These are phyloP conservation scores for Ctenosaura bakeri DNA, from an alignment of 2,797 vertebrate genomes.

Conservation along the genomic window DNA sequence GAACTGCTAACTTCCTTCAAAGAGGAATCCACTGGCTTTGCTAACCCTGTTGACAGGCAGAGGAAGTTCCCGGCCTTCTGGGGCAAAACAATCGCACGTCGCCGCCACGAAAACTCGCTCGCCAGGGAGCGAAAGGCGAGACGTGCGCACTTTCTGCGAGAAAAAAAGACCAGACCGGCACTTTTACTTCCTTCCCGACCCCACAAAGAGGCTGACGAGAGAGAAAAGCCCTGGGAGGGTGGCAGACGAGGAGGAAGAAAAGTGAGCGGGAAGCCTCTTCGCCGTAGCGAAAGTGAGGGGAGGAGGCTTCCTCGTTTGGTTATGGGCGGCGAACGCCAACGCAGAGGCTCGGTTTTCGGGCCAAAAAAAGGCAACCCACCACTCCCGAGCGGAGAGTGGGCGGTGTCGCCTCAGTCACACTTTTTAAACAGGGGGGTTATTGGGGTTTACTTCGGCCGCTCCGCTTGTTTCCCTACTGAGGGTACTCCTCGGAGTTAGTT, in stretches of 20 bases:
- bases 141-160: neutral
- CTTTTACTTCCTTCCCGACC: neutral
- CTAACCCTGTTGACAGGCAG: slow-evolving; percentile 30
- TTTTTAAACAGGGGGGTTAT: neutral
- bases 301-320: neutral
- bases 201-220: neutral
- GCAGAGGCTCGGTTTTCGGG: neutral
- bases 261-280: neutral
- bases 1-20: slow-evolving; percentile 1
- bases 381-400: neutral
- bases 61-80: slow-evolving; percentile 26
- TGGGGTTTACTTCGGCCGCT: too few relatives aligned
- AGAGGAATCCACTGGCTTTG: neutral
- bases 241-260: neutral
- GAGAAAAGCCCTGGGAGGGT: neutral
- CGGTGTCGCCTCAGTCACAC: neutral
- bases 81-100: neutral
- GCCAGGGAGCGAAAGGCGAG: neutral
- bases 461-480: too few relatives aligned
- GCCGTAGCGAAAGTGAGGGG: neutral
- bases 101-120: neutral
- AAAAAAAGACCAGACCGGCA: neutral
- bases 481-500: too few relatives aligned
- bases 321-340: neutral
- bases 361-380: neutral